Percentiles rank a stretch among this genome's conserved stretches.
Conservation (phyloP, 2,797 vertebrate species). For the Hozukius guyotensis region DNA sequence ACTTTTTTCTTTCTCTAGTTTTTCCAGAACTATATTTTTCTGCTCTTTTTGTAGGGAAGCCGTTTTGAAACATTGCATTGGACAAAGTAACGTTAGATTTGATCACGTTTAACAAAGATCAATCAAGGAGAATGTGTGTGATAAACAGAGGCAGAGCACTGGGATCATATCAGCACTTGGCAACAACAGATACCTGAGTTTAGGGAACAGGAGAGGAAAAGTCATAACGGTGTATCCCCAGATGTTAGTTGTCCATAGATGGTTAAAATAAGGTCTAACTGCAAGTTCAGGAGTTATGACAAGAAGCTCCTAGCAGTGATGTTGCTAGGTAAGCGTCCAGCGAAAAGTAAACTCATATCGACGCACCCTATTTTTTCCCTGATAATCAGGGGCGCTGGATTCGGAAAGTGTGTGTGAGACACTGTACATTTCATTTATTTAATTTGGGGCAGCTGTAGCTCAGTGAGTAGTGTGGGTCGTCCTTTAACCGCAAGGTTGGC, state of each 20-base stretch:
- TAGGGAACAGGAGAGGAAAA: background rate
- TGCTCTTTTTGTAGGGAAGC: background rate
- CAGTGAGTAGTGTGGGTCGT: background rate
- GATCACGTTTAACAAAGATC: background rate
- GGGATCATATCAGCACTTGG: background rate
- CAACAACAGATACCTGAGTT: background rate
- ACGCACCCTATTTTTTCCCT: background rate
- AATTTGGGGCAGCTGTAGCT: background rate
- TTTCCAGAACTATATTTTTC: background rate
- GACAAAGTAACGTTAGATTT: background rate
- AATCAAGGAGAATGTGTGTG: background rate
- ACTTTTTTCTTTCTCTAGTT: background rate
- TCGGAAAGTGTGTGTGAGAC: background rate
- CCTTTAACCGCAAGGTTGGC: background rate
- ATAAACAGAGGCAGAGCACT: background rate
- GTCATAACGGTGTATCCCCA: background rate
- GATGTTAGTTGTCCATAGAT: background rate
- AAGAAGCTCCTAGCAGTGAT: background rate
- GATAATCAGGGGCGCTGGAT: background rate
- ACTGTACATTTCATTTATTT: background rate
- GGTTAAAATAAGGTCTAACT: background rate
- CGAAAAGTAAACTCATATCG: background rate
- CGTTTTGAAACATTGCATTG: background rate
- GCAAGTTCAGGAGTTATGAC: background rate
- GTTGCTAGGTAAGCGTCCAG: too few species aligned